These are phyloP conservation scores for Oryzias woworae DNA, from an alignment of 2,113 vertebrate species.

Conservation along the genomic window DNA sequence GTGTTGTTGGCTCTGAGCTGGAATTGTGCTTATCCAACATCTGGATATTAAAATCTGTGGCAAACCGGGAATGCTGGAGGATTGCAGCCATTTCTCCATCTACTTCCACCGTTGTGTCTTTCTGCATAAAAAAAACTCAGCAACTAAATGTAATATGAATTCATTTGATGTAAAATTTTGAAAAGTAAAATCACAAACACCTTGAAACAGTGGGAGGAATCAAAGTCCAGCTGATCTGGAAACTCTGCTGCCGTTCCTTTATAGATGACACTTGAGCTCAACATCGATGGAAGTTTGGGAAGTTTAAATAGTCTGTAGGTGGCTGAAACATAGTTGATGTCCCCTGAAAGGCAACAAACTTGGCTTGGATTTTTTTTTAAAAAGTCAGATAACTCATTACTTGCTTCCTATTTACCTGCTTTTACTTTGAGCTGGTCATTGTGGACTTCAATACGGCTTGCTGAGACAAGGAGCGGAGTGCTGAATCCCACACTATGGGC, in stretches of 20 bases:
- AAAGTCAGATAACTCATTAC: neutral
- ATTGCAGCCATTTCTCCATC: slow-evolving; percentile 61
- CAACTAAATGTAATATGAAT: neutral
- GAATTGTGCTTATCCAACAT: slow-evolving; percentile 39
- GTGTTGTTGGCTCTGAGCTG: slow-evolving; percentile 1
- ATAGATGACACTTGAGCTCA: slow-evolving; percentile 60
- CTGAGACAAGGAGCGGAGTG: slow-evolving; percentile 64
- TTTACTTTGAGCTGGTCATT: slow-evolving; percentile 70
- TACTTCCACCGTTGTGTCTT: slow-evolving; percentile 53
- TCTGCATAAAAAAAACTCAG: slow-evolving; percentile 49
- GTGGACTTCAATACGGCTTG: slow-evolving; percentile 63
- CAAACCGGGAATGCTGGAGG: slow-evolving; percentile 67
- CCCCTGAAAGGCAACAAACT: slow-evolving; percentile 44
- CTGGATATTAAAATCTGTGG: slow-evolving; percentile 58
- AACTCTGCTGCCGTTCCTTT: slow-evolving; percentile 67
- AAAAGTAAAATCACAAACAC: slow-evolving; percentile 29
- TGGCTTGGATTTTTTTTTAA: neutral
- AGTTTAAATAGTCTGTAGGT: slow-evolving; percentile 77
- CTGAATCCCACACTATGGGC: slow-evolving; percentile 69
- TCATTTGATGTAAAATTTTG: neutral
- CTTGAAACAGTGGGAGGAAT: slow-evolving; percentile 70
- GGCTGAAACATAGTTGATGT: slow-evolving; percentile 70
- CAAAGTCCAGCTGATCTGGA: slow-evolving; percentile 65
- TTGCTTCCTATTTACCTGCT: slow-evolving; percentile 53
- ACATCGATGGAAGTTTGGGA: slow-evolving; percentile 30